Evolutionary conservation across 2,113 vertebrate genomes (phyloP).

Genomic region (Neotoma lepida): DNA sequence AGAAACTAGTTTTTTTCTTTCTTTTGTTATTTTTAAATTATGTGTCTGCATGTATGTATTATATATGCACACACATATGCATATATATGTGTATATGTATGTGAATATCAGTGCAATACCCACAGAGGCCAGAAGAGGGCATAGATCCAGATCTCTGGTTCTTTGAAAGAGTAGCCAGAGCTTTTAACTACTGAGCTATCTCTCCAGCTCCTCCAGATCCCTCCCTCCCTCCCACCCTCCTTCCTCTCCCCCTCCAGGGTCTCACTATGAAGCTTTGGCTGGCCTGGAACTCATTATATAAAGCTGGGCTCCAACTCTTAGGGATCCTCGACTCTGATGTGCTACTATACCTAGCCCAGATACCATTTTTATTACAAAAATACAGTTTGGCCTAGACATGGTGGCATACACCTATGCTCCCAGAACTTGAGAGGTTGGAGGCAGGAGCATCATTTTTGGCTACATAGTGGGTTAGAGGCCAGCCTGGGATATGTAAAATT

Average conservation of each 20-base stretch:
- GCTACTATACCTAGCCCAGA: background rate
- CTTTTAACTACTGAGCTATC: background rate
- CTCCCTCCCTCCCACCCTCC: background rate
- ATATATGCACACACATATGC: no score
- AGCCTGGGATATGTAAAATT: no score
- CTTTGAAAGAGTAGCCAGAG: background rate
- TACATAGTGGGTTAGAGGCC: background rate
- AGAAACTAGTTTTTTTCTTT: background rate
- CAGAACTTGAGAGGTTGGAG: background rate
- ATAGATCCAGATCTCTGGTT: background rate
- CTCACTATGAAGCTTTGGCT: background rate
- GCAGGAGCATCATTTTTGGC: background rate
- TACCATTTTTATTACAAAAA: slow-evolving; percentile 10
- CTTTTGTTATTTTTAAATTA: background rate
- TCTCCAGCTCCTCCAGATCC: background rate
- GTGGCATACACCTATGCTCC: background rate
- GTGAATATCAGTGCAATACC: background rate
- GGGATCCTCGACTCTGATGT: background rate
- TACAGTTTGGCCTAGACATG: background rate
- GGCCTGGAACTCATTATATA: background rate
- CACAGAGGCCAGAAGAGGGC: background rate
- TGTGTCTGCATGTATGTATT: no score
- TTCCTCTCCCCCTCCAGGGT: background rate
- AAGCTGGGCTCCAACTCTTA: background rate
- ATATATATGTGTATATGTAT: background rate